These are phyloP conservation scores for Canis aureus DNA, from an alignment of 2,113 vertebrate genomes.

Conservation along the genomic window DNA sequence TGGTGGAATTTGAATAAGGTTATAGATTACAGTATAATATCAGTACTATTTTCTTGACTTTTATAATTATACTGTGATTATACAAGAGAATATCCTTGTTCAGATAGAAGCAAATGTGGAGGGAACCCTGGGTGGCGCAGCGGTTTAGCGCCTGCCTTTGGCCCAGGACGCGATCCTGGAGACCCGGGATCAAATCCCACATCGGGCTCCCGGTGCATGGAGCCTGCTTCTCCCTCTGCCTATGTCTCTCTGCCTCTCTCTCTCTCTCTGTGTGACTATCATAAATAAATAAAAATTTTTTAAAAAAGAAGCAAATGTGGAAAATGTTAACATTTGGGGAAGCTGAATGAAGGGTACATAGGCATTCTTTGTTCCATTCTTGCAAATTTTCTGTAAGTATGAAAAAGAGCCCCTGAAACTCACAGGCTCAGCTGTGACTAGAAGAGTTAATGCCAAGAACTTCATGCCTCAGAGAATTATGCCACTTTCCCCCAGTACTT, in stretches of 20 bases:
- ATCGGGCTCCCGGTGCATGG: too few relatives aligned
- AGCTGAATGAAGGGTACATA: background rate
- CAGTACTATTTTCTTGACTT: slow-evolving; percentile 38
- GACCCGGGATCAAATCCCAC: too few relatives aligned
- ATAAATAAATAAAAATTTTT: too few relatives aligned
- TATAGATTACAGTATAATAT: background rate
- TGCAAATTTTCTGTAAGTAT: slow-evolving; percentile 9
- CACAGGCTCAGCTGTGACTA: background rate
- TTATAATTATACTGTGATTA: slow-evolving; percentile 35
- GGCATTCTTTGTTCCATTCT: background rate
- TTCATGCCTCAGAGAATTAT: background rate
- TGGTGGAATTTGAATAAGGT: background rate
- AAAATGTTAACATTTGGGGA: slow-evolving; percentile 5
- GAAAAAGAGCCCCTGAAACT: background rate
- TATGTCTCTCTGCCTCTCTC: too few relatives aligned
- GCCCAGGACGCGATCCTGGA: too few relatives aligned
- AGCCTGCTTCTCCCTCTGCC: too few relatives aligned
- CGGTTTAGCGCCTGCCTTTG: too few relatives aligned
- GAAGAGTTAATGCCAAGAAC: background rate
- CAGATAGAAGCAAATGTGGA: background rate
- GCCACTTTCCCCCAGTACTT: background rate
- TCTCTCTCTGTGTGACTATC: too few relatives aligned
- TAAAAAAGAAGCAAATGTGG: background rate
- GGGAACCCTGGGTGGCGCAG: too few relatives aligned
- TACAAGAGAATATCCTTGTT: background rate